phyloP scores from a whole-genome alignment of 2,888 invertebrate genomes.

The Macropis europaea region DNA sequence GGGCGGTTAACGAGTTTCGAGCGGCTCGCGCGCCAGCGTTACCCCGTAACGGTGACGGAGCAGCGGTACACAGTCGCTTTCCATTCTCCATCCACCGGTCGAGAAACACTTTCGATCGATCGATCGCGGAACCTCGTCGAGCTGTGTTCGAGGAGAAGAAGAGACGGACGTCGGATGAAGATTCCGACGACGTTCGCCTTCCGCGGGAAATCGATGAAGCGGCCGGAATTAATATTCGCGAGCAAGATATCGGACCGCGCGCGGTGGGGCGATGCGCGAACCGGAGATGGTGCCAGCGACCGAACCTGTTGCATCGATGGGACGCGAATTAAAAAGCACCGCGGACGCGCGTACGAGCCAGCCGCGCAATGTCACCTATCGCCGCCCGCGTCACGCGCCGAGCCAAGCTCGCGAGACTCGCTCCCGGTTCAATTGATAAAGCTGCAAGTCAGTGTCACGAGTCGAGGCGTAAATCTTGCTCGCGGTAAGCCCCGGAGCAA shows the following conservation, averaged over 20 bases:
- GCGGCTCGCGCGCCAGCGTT: background rate
- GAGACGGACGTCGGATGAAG: background rate
- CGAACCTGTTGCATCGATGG: constrained; percentile 52
- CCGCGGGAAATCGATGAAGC: background rate
- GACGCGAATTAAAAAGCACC: constrained; percentile 37
- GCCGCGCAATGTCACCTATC: constrained; percentile 40
- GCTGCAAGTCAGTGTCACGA: constrained; percentile 12
- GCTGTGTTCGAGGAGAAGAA: background rate
- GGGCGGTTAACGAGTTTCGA: constrained; percentile 1
- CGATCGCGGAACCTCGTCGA: background rate
- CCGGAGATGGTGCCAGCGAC: no score
- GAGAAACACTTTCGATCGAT: no score
- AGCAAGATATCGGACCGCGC: background rate
- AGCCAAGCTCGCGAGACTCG: constrained; percentile 3
- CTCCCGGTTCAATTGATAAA: constrained; percentile 28
- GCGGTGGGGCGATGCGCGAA: no score
- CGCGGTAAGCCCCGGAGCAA: background rate
- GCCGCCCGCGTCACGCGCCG: constrained; percentile 43
- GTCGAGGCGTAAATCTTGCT: background rate
- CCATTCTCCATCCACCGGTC: no score
- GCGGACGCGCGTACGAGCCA: background rate
- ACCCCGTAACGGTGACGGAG: background rate
- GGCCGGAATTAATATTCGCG: no score
- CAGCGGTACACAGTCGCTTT: no score
- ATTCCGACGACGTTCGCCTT: no score